Evolutionary conservation across 2,888 invertebrate species (phyloP), one percentile per base, ranked within the genome.

Genomic region (Omphaloscelis lunosa): DNA sequence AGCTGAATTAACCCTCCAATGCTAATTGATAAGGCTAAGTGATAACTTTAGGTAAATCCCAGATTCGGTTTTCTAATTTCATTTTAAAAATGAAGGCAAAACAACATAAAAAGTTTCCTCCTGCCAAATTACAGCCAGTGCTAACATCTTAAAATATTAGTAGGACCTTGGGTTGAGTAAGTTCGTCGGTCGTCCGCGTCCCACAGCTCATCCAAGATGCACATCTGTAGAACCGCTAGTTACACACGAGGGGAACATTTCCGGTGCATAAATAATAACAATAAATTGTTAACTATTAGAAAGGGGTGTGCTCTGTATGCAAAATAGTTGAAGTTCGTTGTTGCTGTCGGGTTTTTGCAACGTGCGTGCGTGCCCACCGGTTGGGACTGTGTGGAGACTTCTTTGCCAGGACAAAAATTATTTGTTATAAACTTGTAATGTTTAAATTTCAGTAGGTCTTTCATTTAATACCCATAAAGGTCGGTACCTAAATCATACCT

Each of bases 251-350:
- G 91, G 90, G 88, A 83, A 84, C 86, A 90, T 90, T 93, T 93
- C 92, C 93, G 91, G 92, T 92, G 89, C 90, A 91, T 91, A 90
- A 90, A 92, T 92, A 93, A 92, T 92, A 94, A 94, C 91, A 93
- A 94, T 92, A 93, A 90, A 91, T 91, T 86, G 87, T 89, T 90
- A 90, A 88, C 88, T 85, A 90, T 92, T 90, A 89, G 85, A 79
- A 85, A 88, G 90, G 93, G 94, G 93, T 92, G 92, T 89, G 85
- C 80, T 84, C 72, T 86, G 90, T 94, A 95, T 95, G 95, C 95
- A 94, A 95, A 95, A 93, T 90, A 94, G 92, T 88, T 89, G 76
- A 82, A 80, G 75, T 88, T 82, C 80, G 79, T 65, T 72, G 79
- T 85, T 83, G 68, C 63, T 80, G 77, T 72, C 56, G 80, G 68